Evolutionary conservation across 2,113 vertebrate genomes (phyloP), one percentile per base, ranked within the genome.

Genomic region (Reinhardtius hippoglossoides): DNA sequence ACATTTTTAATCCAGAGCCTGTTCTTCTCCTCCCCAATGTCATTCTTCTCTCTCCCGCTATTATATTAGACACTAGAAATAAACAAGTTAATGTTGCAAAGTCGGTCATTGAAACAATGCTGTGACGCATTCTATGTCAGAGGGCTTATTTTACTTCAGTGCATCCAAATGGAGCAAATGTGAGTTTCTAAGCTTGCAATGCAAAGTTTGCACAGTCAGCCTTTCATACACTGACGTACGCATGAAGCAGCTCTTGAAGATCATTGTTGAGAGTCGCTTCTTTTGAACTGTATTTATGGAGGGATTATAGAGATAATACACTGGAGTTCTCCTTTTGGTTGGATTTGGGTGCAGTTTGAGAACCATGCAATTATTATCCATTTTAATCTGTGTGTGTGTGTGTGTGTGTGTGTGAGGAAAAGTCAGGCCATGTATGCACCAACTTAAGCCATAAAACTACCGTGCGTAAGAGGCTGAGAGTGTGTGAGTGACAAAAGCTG

Each of bases 231-330:
- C 37, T 74, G 14, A 55, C 56, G 42, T 16, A 18, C 10, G 26
- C 40, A 79, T 21, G 69, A 66, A 44, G 66, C 15, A 24, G 31
- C 54, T 69, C 65, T 3, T 6, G 23, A 67, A 62, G 55, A 67
- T 21, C 13, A 59, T 59, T 52, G n/a, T 67, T 59, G 7, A 57
- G 54, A 50, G n/a, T 63, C 4, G 9, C 58, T 48, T 76, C 69
- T 60, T 81, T 71, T 79, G 65, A 73, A 66, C 55, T 83, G 81
- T 89, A 77, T 87, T 89, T 89, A 69, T 59, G 74, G 78, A 84
- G n/a, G 81, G 88, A 91, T 91, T 91, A 90, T 27, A 83, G 77
- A 78, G 84, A 83, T 81, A 82, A 84, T 77, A 70, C 68, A 77
- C 18, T 27, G 64, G 76, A 78, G 60, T 80, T 71, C 48, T 75